A percentile compares a stretch with the other conserved stretches of the same genome.
phyloP scores from a whole-genome alignment of 64 coral and sea anemone genomes.

The Montipora sp. region DNA sequence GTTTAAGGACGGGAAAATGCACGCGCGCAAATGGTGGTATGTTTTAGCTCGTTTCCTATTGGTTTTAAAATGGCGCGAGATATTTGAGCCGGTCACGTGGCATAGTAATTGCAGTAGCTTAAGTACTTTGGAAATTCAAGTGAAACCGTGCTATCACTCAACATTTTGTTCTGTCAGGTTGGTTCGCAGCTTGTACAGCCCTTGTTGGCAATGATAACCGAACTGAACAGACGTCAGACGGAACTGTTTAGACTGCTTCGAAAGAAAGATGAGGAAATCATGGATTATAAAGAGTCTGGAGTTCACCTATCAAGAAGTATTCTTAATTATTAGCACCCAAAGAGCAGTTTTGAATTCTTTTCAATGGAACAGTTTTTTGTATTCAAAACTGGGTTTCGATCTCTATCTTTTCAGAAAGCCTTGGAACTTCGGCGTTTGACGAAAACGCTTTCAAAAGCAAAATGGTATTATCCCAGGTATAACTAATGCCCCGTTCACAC shows the following conservation, averaged over 20 bases:
- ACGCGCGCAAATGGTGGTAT: no score
- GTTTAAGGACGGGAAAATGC: no score
- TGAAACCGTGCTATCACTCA: background rate
- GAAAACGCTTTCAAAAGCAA: slow-evolving; percentile 47
- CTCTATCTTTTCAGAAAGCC: slow-evolving; percentile 25
- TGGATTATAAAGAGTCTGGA: slow-evolving; percentile 86
- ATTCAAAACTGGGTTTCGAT: background rate
- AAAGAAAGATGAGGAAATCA: slow-evolving; percentile 86
- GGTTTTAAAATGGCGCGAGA: no score
- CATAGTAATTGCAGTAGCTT: no score
- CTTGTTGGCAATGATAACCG: slow-evolving; percentile 79
- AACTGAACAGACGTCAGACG: slow-evolving; percentile 67
- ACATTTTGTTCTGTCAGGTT: slow-evolving; percentile 1
- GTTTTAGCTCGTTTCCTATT: no score
- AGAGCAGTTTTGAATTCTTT: background rate
- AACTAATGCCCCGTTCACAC: background rate
- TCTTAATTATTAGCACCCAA: background rate
- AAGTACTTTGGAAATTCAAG: no score
- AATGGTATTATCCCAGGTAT: slow-evolving; percentile 61
- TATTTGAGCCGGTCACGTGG: no score
- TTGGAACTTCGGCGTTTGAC: slow-evolving; percentile 44
- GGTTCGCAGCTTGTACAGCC: slow-evolving; percentile 62
- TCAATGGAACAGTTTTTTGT: background rate
- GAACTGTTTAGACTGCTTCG: slow-evolving; percentile 59
- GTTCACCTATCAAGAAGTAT: slow-evolving; percentile 77